Base-by-base conservation (phyloP, 2,113 vertebrate genomes). In the Balaeniceps rex region DNA sequence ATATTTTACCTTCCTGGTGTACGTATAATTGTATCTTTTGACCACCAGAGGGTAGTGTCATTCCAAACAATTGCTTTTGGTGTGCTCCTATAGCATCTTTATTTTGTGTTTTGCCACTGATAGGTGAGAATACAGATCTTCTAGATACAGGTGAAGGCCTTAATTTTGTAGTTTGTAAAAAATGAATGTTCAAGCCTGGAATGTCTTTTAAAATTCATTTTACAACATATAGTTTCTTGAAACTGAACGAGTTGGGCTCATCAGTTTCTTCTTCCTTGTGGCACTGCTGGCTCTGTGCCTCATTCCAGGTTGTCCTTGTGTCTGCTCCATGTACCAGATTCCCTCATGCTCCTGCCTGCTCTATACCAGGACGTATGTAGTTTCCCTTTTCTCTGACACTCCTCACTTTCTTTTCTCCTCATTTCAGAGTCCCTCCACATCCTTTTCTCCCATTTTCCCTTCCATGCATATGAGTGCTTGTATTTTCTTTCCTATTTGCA, bases 21-120 rank as follows among this genome's bases (percentile, higher is more conserved):
- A 24, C 8, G 0, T 17, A 22, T 3, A 70, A 10, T 26, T 75
- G 12, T 16, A 10, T 22, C 55, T 64, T 79, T 44, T 88, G 40
- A 81, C 96, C 97, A 87, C 77, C 58, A 97, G 97, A 94, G 91
- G 95, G 96, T 64, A 80, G 77, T 82, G 81, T 90, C 28, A 82
- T 84, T 65, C 86, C 83, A 58, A 93, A 64, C 47, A 72, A 87
- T 33, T 33, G 15, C 36, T 81, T 55, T n/a, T 17, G 17, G 8
- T 18, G 24, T 5, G 18, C 0, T 81, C 38, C 16, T 44, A 0
- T 0, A 12, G 65, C 40, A 17, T 15, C 34, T 64, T 66, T 72
- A 24, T 34, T 79, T 54, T 44, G 25, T n/a, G 14, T 61, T 83
- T 60, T 57, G 47, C 22, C 25, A 2, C 34, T 4, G 19, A 4